phyloP scores from a whole-genome alignment of 2,888 invertebrate genomes.

The Hyles lineata region DNA sequence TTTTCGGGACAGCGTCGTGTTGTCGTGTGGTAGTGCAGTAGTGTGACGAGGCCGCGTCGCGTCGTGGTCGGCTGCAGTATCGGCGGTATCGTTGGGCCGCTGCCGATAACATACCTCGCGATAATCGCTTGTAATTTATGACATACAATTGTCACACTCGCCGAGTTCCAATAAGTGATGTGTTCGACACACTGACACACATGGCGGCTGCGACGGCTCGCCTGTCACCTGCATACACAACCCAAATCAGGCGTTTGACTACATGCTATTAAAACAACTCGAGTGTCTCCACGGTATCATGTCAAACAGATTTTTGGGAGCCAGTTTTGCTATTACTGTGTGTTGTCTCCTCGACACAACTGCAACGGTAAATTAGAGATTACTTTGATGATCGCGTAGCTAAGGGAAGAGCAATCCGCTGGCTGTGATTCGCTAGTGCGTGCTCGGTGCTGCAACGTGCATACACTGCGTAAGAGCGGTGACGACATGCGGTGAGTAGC shows the following conservation, averaged over 20 bases:
- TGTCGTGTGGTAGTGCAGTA: background rate
- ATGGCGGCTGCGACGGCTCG: background rate
- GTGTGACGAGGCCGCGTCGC: background rate
- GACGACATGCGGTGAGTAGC: too few species aligned
- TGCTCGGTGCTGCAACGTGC: too few species aligned
- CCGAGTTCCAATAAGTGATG: background rate
- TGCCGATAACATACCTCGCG: background rate
- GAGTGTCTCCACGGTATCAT: background rate
- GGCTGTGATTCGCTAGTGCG: too few species aligned
- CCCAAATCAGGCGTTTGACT: background rate
- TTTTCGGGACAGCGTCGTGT: background rate
- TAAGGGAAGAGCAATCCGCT: too few species aligned
- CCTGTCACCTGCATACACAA: background rate
- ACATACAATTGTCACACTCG: background rate
- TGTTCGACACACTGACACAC: constrained; percentile 6
- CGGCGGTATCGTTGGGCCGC: background rate
- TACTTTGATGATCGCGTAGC: too few species aligned
- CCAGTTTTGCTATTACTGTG: too few species aligned
- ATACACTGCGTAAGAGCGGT: too few species aligned
- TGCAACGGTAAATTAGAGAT: too few species aligned
- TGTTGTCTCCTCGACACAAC: too few species aligned
- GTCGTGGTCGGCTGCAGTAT: background rate
- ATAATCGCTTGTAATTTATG: constrained; percentile 37
- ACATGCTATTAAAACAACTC: background rate
- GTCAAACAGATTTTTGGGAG: too few species aligned